Base-by-base conservation (phyloP, 1,140 invertebrate species). In the Eriosoma lanigerum region DNA sequence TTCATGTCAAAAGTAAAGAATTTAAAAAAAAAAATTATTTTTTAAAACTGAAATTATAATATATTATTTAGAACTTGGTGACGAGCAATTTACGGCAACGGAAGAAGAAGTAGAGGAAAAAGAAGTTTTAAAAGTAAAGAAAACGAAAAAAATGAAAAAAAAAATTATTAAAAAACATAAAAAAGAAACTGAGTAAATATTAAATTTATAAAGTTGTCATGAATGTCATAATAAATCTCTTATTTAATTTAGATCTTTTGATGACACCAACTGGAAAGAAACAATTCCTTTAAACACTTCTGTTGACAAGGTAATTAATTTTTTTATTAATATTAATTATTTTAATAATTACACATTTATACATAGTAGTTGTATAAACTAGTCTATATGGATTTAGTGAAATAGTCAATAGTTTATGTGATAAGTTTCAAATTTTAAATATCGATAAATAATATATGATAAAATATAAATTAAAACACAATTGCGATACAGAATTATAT, bases 1-100 rank as follows among this genome's bases (percentile, higher is more conserved):
- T 96, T 50, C 90, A 90, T 82, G 90, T 95, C 24, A 87, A 88
- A 82, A 89, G 90, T 90, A 86, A n/a, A 15, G 13, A 32, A n/a
- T n/a, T n/a, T n/a, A n/a, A n/a, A n/a, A 29, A 32, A 5, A 32
- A 56, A 19, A 73, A 73, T 17, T 17, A 19, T n/a, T n/a, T n/a
- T n/a, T 38, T 38, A 4, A 38, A 38, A 38, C 32, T 38, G 3
- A 38, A 38, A 38, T 38, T 38, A 38, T n/a, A n/a, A n/a, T n/a
- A 19, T 50, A 2, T 3, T 9, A 26, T 6, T 52, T 46, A 48
- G 52, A 81, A 78, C 24, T 4, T 17, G 58, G 19, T 4, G 44
- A 80, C 9, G 81, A 81, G 6, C 50, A 58, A 15, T 64, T 60
- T 8, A 66, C 48, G 6, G 70, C 48, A 9, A 78, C 54, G 13